These are phyloP conservation scores for Asbolus verrucosus DNA, from an alignment of 1,140 invertebrate genomes.

Conservation along the genomic window DNA sequence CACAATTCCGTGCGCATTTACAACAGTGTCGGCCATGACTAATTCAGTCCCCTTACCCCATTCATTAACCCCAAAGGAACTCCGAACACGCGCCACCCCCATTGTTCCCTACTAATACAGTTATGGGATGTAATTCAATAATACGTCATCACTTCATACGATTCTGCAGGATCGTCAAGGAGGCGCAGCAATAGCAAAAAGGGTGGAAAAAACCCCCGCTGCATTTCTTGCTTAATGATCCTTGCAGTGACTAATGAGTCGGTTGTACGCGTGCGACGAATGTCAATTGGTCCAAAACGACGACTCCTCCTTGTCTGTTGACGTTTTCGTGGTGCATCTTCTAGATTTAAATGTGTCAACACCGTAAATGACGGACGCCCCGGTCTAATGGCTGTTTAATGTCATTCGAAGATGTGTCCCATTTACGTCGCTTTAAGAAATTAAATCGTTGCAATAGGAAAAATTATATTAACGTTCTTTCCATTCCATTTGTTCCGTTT, in stretches of 20 bases:
- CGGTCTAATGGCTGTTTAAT: too few species aligned
- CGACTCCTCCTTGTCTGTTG: too few species aligned
- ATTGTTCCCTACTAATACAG: conserved; percentile 44
- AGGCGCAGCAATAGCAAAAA: conserved; percentile 3
- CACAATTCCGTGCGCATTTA: conserved; percentile 15
- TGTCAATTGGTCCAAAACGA: neutral
- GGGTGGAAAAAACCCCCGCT: conserved; percentile 6
- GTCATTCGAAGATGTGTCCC: too few species aligned
- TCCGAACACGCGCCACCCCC: conserved; percentile 30
- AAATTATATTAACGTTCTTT: too few species aligned
- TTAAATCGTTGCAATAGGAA: too few species aligned
- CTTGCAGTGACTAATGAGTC: conserved; percentile 33
- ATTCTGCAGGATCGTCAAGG: conserved; percentile 28
- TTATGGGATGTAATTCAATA: conserved; percentile 45
- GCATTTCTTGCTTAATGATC: conserved; percentile 31
- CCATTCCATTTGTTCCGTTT: too few species aligned
- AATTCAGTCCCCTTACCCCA: conserved; percentile 34
- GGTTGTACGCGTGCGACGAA: conserved; percentile 1
- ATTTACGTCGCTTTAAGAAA: too few species aligned
- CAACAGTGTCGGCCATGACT: conserved; percentile 29
- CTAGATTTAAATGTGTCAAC: too few species aligned
- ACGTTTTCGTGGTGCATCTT: neutral
- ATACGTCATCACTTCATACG: conserved; percentile 43
- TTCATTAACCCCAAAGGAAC: conserved; percentile 38
- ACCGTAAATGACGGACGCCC: too few species aligned